Conservation (phyloP, 1,140 invertebrate genomes). For the Gonioctena quinquepunctata region DNA sequence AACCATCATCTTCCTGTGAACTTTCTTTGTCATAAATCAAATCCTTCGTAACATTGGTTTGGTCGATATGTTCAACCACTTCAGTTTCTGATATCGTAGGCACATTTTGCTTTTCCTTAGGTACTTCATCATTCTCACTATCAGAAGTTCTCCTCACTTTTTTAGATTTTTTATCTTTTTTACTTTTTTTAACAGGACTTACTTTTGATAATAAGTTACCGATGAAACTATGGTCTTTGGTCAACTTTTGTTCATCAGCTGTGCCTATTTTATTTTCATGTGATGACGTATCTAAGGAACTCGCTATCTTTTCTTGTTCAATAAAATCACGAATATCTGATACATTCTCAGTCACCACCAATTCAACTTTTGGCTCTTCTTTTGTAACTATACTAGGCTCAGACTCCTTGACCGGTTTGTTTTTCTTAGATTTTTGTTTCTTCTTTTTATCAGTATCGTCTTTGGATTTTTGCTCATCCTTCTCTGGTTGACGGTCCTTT, state of each 20-base stretch:
- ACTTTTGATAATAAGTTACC: background rate
- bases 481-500: constrained; percentile 15
- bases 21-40: background rate
- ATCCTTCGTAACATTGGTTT: constrained; percentile 2
- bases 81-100: background rate
- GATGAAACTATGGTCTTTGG: background rate
- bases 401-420: background rate
- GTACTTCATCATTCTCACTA: background rate
- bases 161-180: constrained; percentile 1
- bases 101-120: background rate
- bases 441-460: constrained; percentile 19
- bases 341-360: background rate
- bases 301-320: background rate
- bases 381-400: background rate
- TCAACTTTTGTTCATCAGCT: background rate
- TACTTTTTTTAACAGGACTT: constrained; percentile 1
- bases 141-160: background rate
- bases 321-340: background rate
- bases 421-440: constrained; percentile 6
- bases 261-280: background rate
- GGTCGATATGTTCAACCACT: background rate
- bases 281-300: background rate
- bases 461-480: background rate
- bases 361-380: background rate
- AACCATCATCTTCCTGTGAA: background rate